Conservation (phyloP, 2,888 invertebrate species). For the Dilophus febrilis region DNA sequence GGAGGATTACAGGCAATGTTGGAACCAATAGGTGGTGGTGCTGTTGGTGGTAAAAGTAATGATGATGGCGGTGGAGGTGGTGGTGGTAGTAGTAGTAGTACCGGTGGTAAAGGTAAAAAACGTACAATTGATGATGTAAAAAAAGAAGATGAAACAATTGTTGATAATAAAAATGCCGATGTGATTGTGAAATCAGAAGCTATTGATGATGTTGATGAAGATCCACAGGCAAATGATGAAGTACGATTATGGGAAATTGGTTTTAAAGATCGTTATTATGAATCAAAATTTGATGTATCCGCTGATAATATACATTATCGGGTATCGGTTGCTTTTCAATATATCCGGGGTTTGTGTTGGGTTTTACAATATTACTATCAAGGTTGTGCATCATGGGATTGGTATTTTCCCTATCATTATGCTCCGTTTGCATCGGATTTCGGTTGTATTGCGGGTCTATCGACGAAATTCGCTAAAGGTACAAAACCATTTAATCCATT, state of each 20-base stretch:
- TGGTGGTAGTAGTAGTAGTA: constrained; percentile 9
- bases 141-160: constrained; percentile 29
- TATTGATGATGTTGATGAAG: constrained; percentile 37
- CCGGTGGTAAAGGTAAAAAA: constrained; percentile 28
- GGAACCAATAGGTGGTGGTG: constrained; percentile 10
- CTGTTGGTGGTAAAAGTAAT: no score
- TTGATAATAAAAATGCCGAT: no score
- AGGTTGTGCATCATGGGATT: constrained; percentile 98
- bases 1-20: constrained; percentile 36
- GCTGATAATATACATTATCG: constrained; percentile 66
- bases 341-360: constrained; percentile 94
- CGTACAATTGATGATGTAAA: constrained; percentile 34
- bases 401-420: constrained; percentile 99
- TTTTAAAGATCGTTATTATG: constrained; percentile 95
- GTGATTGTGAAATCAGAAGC: constrained; percentile 22
- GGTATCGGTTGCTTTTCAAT: constrained; percentile 81
- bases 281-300: constrained; percentile 77
- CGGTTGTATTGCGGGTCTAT: constrained; percentile 69
- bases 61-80: constrained; percentile 7
- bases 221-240: constrained; percentile 70
- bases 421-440: constrained; percentile 99
- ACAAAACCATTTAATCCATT: constrained; percentile 93
- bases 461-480: constrained; percentile 71
- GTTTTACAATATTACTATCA: constrained; percentile 97
- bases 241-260: constrained; percentile 91